Evolutionary conservation across 2,113 vertebrate species (phyloP).

Genomic region (Arizona elegans): DNA sequence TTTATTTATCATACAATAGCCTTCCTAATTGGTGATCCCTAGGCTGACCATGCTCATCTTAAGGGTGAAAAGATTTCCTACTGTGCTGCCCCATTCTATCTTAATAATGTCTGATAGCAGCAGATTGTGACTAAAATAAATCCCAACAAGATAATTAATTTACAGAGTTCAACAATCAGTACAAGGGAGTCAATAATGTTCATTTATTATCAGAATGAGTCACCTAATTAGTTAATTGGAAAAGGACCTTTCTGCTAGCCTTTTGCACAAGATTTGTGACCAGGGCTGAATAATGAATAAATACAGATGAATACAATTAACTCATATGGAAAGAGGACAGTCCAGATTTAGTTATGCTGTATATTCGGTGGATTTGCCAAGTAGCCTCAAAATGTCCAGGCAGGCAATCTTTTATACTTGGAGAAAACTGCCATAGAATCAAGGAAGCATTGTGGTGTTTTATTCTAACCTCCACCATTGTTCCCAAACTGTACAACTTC

Average conservation of each 20-base stretch:
- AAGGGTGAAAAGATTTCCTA: conserved; percentile 62
- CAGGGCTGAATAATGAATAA: conserved; percentile 40
- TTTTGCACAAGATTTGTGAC: conserved; percentile 53
- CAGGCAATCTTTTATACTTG: not conserved
- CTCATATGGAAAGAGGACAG: conserved; percentile 20
- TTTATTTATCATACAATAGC: conserved; percentile 67
- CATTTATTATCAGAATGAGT: conserved; percentile 68
- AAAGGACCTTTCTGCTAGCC: conserved; percentile 42
- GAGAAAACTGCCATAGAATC: not conserved
- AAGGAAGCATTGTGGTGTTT: not conserved
- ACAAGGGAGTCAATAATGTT: conserved; percentile 64
- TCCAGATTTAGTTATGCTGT: conserved; percentile 2
- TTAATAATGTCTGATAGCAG: conserved; percentile 60
- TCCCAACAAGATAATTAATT: conserved; percentile 69
- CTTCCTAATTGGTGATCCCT: conserved; percentile 65
- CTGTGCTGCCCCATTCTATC: conserved; percentile 63
- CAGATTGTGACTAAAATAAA: conserved; percentile 66
- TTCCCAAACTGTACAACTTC: not conserved
- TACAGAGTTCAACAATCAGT: conserved; percentile 67
- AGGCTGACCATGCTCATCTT: conserved; percentile 65
- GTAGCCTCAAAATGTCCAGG: not conserved
- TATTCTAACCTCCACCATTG: not conserved
- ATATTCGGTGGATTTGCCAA: not conserved
- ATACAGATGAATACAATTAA: conserved; percentile 46
- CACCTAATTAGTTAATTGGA: conserved; percentile 70